Base-by-base conservation (phyloP, 2,113 vertebrate species). In the Lanius collurio region DNA sequence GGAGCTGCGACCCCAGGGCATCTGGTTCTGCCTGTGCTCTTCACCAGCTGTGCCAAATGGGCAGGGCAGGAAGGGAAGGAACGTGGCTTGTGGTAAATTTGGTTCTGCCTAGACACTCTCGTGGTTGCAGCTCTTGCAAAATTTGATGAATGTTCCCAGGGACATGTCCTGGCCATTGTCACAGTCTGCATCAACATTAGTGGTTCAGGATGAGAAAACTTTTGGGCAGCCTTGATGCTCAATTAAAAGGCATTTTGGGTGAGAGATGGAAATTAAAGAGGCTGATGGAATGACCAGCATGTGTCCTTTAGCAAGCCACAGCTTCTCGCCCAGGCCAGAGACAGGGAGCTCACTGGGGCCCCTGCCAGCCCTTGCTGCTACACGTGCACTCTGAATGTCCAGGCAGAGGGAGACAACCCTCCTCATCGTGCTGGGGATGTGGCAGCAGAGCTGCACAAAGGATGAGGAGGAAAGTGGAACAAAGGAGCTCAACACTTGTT, bases 301-400 rank as follows among this genome's bases (percentile, higher is more conserved):
- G 7, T 67, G 35, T 81, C 23, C 87, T 90, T 90, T 42, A 59
- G 53, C 27, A 52, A 80, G 23, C 35, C 64, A 37, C 5, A 7
- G 46, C 27, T 86, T 79, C 33, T 42, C 13, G 3, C 27, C 19
- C 4, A 3, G 57, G 33, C 15, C 30, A 57, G 71, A 79, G 28
- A 52, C 2, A 2, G 23, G 27, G 41, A 89, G 30, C 10, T 87
- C 55, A 21, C 0, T 53, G n/a, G 46, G 11, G 31, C 6, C 41
- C 6, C 31, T 78, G 18, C 39, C 35, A 94, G 49, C 71, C 28
- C 22, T 53, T 17, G 24, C 65, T 69, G 37, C 41, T 87, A 60
- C 41, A 22, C 0, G 0, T 88, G 62, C 17, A 7, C 42, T 31
- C n/a, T 1, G 1, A 7, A 1, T 64, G 59, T 47, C 47, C 69